phyloP scores from a whole-genome alignment of 2,888 invertebrate species.

The Drosophila phalerata region DNA sequence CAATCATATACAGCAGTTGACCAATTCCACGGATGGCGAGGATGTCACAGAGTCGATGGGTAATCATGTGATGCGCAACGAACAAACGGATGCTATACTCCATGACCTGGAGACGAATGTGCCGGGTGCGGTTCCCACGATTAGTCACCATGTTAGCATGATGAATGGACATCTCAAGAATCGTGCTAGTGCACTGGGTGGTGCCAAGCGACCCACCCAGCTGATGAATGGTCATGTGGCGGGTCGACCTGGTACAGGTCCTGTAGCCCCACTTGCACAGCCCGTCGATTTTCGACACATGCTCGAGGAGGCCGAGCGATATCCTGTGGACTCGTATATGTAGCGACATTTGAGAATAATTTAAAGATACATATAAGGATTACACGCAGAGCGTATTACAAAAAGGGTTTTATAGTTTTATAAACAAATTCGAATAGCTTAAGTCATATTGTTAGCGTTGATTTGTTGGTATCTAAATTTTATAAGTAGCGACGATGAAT shows the following conservation, averaged over 20 bases:
- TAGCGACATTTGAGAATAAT: conserved; percentile 45
- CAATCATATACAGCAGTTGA: conserved; percentile 89
- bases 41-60: conserved; percentile 30
- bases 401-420: conserved; percentile 28
- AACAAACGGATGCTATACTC: conserved; percentile 83
- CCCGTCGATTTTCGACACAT: conserved; percentile 83
- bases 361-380: conserved; percentile 29
- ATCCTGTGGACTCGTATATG: conserved; percentile 84
- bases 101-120: conserved; percentile 85
- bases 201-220: conserved; percentile 57
- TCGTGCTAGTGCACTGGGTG: conserved; percentile 62
- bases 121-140: conserved; percentile 85
- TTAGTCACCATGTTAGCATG: conserved; percentile 85
- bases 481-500: conserved; percentile 24
- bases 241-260: conserved; percentile 63
- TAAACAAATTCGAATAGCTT: conserved; percentile 37
- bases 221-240: conserved; percentile 81
- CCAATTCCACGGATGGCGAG: conserved; percentile 58
- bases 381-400: conserved; percentile 18
- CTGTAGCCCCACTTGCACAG: conserved; percentile 53
- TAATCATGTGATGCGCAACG: conserved; percentile 64
- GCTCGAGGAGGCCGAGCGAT: conserved; percentile 85
- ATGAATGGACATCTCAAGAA: conserved; percentile 85
- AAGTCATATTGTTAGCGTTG: conserved; percentile 58
- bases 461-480: conserved; percentile 51